Conservation (phyloP, 2,888 invertebrate genomes). For the Baccha elongata region DNA sequence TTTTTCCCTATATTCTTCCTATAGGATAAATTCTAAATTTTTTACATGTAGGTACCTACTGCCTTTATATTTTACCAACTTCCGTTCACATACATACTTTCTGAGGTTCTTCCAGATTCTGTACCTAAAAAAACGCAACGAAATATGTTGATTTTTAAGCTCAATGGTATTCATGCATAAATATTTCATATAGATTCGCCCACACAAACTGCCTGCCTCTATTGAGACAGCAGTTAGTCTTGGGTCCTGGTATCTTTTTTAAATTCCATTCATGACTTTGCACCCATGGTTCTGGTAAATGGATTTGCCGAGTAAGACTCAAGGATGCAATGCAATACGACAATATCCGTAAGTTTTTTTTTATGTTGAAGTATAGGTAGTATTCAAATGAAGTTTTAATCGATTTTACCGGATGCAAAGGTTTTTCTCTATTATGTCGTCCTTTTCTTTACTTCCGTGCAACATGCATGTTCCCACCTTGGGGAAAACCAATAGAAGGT, state of each 20-base stretch:
- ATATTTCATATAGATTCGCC: constrained; percentile 44
- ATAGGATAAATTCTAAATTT: constrained; percentile 2
- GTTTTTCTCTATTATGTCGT: constrained; percentile 34
- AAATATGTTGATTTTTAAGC: constrained; percentile 39
- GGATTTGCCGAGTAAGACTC: constrained; percentile 46
- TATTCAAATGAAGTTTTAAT: constrained; percentile 70
- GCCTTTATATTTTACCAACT: constrained; percentile 33
- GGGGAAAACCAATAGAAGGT: constrained; percentile 15
- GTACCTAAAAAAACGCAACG: constrained; percentile 54
- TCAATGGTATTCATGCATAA: constrained; percentile 36
- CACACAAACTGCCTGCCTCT: constrained; percentile 18
- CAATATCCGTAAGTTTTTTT: constrained; percentile 59
- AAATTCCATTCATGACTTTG: background rate
- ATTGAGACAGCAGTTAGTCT: background rate
- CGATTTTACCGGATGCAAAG: constrained; percentile 70
- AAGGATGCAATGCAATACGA: constrained; percentile 58
- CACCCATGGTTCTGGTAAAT: constrained; percentile 2
- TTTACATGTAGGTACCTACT: background rate
- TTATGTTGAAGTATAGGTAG: constrained; percentile 28
- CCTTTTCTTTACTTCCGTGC: constrained; percentile 14
- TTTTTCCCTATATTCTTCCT: background rate
- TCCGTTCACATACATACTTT: constrained; percentile 38
- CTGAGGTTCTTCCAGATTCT: background rate
- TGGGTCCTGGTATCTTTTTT: background rate
- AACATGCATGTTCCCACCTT: constrained; percentile 19